Conservation (phyloP, 1,140 invertebrate species). For the Magallana angulata region DNA sequence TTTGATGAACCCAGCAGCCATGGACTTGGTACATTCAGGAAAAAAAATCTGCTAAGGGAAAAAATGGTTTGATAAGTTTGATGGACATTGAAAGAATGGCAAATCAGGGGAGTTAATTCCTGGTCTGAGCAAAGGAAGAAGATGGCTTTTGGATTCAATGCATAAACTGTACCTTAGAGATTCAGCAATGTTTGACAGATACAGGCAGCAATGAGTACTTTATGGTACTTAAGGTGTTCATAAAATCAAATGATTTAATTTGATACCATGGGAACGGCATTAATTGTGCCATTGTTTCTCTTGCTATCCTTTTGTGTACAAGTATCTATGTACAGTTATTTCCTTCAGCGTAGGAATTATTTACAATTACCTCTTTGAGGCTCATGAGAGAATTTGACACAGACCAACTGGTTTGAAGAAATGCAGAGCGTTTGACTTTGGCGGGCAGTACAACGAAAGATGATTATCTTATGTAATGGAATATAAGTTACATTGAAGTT, state of each 20-base stretch:
- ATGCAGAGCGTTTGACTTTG: background rate
- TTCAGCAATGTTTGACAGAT: too few relatives aligned
- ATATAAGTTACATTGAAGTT: slow-evolving; percentile 27
- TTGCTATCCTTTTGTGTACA: background rate
- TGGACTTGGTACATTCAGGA: background rate
- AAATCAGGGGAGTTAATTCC: slow-evolving; percentile 2
- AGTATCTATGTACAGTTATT: background rate
- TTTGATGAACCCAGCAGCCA: background rate
- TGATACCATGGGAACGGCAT: slow-evolving; percentile 29
- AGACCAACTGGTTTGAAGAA: slow-evolving; percentile 21
- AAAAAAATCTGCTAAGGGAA: background rate
- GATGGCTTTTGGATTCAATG: too few relatives aligned
- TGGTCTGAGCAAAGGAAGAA: background rate
- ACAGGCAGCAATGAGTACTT: background rate
- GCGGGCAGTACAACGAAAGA: slow-evolving; percentile 1
- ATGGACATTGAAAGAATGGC: background rate
- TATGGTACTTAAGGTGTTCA: background rate
- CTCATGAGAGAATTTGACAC: background rate
- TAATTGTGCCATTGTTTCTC: background rate
- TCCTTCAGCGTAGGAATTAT: background rate
- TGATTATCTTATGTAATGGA: slow-evolving; percentile 20
- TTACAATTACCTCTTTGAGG: background rate
- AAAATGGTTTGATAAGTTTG: too few relatives aligned
- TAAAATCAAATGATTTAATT: slow-evolving; percentile 22
- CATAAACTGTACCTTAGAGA: too few relatives aligned